Conservation (phyloP, 2,113 vertebrate species). For the Dromiciops gliroides region DNA sequence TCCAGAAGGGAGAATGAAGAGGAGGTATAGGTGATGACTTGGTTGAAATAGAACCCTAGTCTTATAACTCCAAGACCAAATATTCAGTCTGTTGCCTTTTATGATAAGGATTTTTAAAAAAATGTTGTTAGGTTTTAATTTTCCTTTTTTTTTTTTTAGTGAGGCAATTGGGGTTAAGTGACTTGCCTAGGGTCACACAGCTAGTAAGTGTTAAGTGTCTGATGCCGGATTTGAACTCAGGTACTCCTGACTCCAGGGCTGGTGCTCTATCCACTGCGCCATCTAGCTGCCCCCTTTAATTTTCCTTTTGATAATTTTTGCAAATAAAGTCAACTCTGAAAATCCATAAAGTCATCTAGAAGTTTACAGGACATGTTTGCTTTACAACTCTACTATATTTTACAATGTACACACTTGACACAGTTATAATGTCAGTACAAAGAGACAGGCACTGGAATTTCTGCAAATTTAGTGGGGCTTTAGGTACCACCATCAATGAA, state of each 20-base stretch:
- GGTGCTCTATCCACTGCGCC: no score
- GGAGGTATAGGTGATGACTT: background rate
- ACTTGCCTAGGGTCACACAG: no score
- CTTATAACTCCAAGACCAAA: background rate
- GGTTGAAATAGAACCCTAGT: background rate
- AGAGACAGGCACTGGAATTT: constrained; percentile 60
- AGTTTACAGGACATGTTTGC: constrained; percentile 30
- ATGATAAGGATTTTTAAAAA: constrained; percentile 37
- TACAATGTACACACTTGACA: constrained; percentile 58
- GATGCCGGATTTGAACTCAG: no score
- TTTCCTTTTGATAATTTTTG: constrained; percentile 51
- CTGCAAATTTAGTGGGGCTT: constrained; percentile 69
- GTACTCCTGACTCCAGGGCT: no score
- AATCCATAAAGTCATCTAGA: background rate
- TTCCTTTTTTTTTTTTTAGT: no score
- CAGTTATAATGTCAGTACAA: constrained; percentile 72
- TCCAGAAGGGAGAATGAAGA: background rate
- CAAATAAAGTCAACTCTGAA: constrained; percentile 14
- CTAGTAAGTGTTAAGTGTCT: no score
- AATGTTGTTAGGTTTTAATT: constrained; percentile 28
- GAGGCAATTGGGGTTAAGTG: no score
- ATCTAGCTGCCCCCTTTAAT: no score
- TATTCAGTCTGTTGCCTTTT: background rate
- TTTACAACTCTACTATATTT: constrained; percentile 64
- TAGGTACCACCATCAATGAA: constrained; percentile 62